Conservation (phyloP, 2,888 invertebrate species). For the Carterocephalus palaemon region DNA sequence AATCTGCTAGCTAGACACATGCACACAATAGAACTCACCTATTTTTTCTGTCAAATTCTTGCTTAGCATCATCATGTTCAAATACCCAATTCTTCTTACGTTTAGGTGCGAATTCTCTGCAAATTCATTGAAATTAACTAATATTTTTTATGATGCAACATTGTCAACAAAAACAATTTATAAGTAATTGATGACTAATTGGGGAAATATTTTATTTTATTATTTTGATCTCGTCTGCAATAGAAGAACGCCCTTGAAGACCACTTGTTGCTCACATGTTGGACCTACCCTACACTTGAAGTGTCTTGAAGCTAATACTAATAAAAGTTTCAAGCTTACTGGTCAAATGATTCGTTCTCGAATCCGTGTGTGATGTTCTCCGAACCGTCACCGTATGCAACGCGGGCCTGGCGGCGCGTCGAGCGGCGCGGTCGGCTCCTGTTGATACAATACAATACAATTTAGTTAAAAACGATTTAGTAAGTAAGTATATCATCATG, state of each 20-base stretch:
- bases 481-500: no score
- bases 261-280: no score
- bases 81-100: slow-evolving; percentile 42
- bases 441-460: background rate
- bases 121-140: slow-evolving; percentile 12
- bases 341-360: slow-evolving; percentile 5
- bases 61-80: slow-evolving; percentile 37
- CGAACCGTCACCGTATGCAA: slow-evolving; percentile 1
- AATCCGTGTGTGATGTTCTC: background rate
- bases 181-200: no score
- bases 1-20: no score
- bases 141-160: slow-evolving; percentile 7
- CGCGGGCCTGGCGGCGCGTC: background rate
- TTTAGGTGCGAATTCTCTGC: slow-evolving; percentile 39
- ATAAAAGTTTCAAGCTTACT: no score
- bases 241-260: no score
- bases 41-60: slow-evolving; percentile 36
- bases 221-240: no score
- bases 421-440: slow-evolving; percentile 10
- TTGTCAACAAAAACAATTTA: no score
- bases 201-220: no score
- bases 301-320: no score
- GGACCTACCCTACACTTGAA: no score
- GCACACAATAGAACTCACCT: slow-evolving; percentile 22
- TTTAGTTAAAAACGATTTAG: no score